Base-by-base conservation (phyloP, 2,113 vertebrate genomes). In the Boleophthalmus pectinirostris region DNA sequence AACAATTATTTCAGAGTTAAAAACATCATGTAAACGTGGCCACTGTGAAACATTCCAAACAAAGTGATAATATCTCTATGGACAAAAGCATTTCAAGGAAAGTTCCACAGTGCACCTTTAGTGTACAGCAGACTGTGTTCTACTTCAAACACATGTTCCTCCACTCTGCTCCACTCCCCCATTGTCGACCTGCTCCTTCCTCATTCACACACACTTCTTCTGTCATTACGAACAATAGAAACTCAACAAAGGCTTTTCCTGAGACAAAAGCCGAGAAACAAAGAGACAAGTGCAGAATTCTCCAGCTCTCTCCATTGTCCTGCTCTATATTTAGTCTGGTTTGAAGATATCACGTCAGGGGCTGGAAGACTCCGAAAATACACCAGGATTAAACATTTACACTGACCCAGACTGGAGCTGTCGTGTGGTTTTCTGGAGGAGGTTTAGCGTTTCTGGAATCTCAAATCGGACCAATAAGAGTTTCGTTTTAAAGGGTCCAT, bases 331-430 rank as follows among this genome's bases (percentile, higher is more conserved):
- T 38, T 64, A 64, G 61, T 33, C 14, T 4, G 56, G 58, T 64
- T 18, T 24, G 33, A 38, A 64, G 61, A 35, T 43, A 33, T 64
- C 38, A 38, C 18, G 12, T 35, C 60, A 9, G 33, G 61, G 33
- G 61, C 61, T 38, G 61, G 15, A 38, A 43, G 61, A 33, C 33
- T 33, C 33, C 33, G 20, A n/a, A 64, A 64, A 64, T 43, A 43
- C 10, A 18, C 29, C 10, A 15, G 33, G 33, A 64, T 64, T 64
- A 64, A 64, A 64, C 3, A 64, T 64, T 64, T 64, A 64, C 33
- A 12, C 1, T 13, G 33, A 64, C 61, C 61, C 61, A 43, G 33
- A 38, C 18, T 21, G 10, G 18, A 43, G 61, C 61, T 12, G 61
- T n/a, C 3, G n/a, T 38, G 61, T 33, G 58, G 23, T 16, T 61